phyloP scores from a whole-genome alignment of 2,797 vertebrate species.

The Catamblyrhynchus diadema region DNA sequence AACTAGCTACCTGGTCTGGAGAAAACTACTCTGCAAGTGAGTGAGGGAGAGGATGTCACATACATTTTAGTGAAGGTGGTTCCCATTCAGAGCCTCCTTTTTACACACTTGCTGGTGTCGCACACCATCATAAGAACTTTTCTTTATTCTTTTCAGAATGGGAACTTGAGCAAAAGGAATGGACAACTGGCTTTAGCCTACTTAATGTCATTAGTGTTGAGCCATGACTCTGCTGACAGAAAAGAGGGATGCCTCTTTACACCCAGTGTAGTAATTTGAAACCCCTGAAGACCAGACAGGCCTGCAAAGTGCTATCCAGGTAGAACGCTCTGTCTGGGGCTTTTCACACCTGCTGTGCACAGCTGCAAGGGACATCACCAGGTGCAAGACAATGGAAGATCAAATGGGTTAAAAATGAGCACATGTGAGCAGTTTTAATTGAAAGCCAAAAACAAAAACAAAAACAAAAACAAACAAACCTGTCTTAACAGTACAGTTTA shows the following conservation, averaged over 20 bases:
- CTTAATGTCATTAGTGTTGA: background rate
- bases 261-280: background rate
- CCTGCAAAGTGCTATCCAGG: background rate
- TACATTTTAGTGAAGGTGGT: background rate
- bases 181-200: background rate
- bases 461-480: background rate
- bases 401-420: background rate
- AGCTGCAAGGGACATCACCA: conserved; percentile 13
- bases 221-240: background rate
- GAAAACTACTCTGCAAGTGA: conserved; percentile 50
- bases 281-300: background rate
- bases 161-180: background rate
- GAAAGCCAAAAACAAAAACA: background rate
- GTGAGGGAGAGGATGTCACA: conserved; percentile 2
- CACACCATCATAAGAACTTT: background rate
- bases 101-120: background rate
- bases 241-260: background rate
- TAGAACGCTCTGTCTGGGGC: background rate
- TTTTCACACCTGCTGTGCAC: background rate
- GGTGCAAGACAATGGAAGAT: conserved; percentile 22
- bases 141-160: background rate
- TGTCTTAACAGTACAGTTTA: conserved; percentile 3
- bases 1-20: conserved; percentile 66
- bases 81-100: conserved; percentile 9
- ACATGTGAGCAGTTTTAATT: background rate